A percentile compares a stretch with the other conserved stretches of the same genome.
Conservation (phyloP, 2,797 vertebrate species). For the Sebastes paucispinis region DNA sequence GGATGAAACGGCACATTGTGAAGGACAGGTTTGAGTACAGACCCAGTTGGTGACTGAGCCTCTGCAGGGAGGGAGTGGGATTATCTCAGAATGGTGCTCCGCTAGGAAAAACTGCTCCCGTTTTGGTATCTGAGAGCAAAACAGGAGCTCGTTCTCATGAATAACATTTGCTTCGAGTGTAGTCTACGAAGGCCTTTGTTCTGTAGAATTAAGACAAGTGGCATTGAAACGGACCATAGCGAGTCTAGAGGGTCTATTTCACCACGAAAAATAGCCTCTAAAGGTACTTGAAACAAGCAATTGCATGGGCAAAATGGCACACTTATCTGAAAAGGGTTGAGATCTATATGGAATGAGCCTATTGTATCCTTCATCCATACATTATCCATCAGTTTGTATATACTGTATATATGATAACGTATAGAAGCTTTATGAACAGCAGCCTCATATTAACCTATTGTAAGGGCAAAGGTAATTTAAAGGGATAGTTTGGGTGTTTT, state of each 20-base stretch:
- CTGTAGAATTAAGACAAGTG: slow-evolving; percentile 28
- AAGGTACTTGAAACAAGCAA: background rate
- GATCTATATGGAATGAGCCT: background rate
- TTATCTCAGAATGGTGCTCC: slow-evolving; percentile 33
- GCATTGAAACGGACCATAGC: background rate
- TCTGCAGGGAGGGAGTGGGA: slow-evolving; percentile 21
- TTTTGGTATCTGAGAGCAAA: slow-evolving; percentile 31
- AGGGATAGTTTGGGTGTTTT: too few relatives aligned
- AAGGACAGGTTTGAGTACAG: slow-evolving; percentile 35
- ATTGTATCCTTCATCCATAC: background rate
- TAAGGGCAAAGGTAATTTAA: background rate
- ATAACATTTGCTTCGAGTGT: slow-evolving; percentile 27
- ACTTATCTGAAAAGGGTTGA: background rate
- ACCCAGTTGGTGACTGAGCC: slow-evolving; percentile 32
- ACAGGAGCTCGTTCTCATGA: slow-evolving; percentile 32
- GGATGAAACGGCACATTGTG: slow-evolving; percentile 24
- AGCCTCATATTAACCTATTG: background rate
- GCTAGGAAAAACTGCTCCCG: slow-evolving; percentile 23
- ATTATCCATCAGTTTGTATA: background rate
- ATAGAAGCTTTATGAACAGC: background rate
- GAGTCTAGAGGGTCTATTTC: background rate
- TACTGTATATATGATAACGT: background rate
- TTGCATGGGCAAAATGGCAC: background rate
- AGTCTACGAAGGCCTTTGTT: slow-evolving; percentile 22
- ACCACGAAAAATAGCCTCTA: slow-evolving; percentile 14